These are phyloP conservation scores for Carcharodon carcharias DNA, from an alignment of 2,797 vertebrate genomes.

Conservation along the genomic window DNA sequence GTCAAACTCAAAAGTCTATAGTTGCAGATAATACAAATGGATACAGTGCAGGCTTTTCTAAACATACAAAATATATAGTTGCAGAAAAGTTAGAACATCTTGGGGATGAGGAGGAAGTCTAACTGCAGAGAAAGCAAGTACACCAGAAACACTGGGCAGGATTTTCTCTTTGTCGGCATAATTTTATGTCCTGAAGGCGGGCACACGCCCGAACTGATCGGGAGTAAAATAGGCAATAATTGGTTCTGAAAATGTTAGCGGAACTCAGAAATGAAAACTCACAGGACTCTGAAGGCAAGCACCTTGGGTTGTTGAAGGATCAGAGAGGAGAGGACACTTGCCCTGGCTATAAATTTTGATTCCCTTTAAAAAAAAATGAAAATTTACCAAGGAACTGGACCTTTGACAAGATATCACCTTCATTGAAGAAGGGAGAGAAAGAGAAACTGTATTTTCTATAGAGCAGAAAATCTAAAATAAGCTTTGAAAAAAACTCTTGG, in stretches of 20 bases:
- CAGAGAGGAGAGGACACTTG: neutral
- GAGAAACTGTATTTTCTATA: neutral
- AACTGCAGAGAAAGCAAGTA: neutral
- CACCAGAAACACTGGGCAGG: neutral
- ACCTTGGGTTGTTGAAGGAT: neutral
- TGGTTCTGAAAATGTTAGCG: neutral
- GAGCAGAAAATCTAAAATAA: neutral
- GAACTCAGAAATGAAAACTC: neutral
- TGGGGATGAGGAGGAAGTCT: too few species aligned
- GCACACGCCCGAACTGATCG: too few species aligned
- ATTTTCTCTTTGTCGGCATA: too few species aligned
- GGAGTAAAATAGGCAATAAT: too few species aligned
- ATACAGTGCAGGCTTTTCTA: neutral
- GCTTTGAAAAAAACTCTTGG: neutral
- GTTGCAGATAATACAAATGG: neutral
- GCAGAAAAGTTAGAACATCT: neutral
- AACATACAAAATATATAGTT: neutral
- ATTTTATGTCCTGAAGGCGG: too few species aligned
- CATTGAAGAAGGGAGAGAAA: neutral
- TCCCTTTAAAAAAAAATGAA: too few species aligned
- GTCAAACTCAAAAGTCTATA: neutral
- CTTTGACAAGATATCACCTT: neutral
- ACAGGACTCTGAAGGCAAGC: neutral
- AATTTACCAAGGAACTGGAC: neutral
- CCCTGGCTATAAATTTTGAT: neutral